Base-by-base conservation (phyloP, 1,140 invertebrate genomes). In the Platorchestia sp. region DNA sequence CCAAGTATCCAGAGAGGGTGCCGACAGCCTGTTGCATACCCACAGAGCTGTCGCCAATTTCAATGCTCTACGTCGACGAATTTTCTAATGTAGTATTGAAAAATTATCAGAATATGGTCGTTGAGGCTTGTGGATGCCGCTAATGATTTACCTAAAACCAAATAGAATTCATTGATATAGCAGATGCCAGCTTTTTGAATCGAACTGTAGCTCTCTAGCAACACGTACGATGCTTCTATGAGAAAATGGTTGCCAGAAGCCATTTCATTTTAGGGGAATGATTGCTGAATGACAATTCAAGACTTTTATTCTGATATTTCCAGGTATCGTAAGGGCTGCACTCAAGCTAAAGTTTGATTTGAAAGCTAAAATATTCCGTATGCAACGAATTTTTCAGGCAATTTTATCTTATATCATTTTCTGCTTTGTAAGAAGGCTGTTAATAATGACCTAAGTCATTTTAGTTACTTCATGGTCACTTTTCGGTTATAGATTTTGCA, bases 31-130 rank as follows among this genome's bases (percentile, higher is more conserved):
- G 99, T 97, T 99, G 99, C 97, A 98, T 99, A 45, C 99, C 99
- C 14, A 99, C 99, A 86, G 98, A 98, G 96, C 98, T 99, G 59
- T 98, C 98, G 93, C 98, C 98, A 96, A 99, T 99, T 97, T 99
- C 99, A 36, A 99, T 99, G 98, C 98, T 99, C 95, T 99, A 99
- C 97, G 97, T 99, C 96, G 99, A 99, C 97, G 98, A 99, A 97
- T 98, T 98, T 97, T 98, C 99, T 97, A 99, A 99, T 97, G 98
- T 99, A 96, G 99, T 99, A 96, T 98, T 99, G 96, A 99, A 99
- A 97, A 99, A 99, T 97, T 99, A 99, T 97, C 98, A 99, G 97
- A 99, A 99, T 97, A 99, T 99, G 99, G 98, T 98, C 96, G 99
- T 99, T 95, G 98, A 98, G 96, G 98, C 98, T 51, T 99, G 99